phyloP scores from a whole-genome alignment of 2,888 invertebrate species.

The Eristalinus sepulchralis region DNA sequence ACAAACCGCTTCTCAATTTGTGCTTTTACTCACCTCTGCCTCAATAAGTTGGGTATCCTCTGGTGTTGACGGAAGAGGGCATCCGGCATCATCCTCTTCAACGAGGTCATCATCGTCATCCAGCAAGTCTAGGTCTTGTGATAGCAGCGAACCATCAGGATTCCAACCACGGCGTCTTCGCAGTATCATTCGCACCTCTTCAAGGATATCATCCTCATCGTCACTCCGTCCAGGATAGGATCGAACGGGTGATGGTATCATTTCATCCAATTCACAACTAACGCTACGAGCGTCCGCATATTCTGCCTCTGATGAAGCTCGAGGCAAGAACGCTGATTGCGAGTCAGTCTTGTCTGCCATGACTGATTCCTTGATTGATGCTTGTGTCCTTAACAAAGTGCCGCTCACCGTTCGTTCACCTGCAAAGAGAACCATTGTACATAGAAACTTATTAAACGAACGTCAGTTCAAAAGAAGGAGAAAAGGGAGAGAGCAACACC shows the following conservation, averaged over 20 bases:
- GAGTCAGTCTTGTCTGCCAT: slow-evolving; percentile 54
- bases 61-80: slow-evolving; percentile 92
- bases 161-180: slow-evolving; percentile 80
- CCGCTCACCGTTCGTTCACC: slow-evolving; percentile 18
- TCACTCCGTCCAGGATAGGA: slow-evolving; percentile 71
- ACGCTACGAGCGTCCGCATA: slow-evolving; percentile 72
- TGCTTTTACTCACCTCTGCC: slow-evolving; percentile 84
- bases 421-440: slow-evolving; percentile 3
- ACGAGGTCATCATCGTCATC: slow-evolving; percentile 79
- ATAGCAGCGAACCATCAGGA: slow-evolving; percentile 78
- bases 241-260: slow-evolving; percentile 73
- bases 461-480: background rate
- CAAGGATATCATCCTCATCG: slow-evolving; percentile 77
- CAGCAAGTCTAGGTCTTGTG: slow-evolving; percentile 78
- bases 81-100: slow-evolving; percentile 90
- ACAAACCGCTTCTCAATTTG: background rate
- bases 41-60: slow-evolving; percentile 92
- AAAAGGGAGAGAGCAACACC: background rate
- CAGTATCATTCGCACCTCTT: slow-evolving; percentile 79
- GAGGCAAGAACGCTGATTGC: slow-evolving; percentile 61
- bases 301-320: slow-evolving; percentile 65
- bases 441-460: background rate
- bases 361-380: background rate
- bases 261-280: slow-evolving; percentile 72
- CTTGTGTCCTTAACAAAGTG: slow-evolving; percentile 11